Evolutionary conservation across 2,113 vertebrate species (phyloP), one percentile per base, ranked within the genome.

Genomic region (human): DNA sequence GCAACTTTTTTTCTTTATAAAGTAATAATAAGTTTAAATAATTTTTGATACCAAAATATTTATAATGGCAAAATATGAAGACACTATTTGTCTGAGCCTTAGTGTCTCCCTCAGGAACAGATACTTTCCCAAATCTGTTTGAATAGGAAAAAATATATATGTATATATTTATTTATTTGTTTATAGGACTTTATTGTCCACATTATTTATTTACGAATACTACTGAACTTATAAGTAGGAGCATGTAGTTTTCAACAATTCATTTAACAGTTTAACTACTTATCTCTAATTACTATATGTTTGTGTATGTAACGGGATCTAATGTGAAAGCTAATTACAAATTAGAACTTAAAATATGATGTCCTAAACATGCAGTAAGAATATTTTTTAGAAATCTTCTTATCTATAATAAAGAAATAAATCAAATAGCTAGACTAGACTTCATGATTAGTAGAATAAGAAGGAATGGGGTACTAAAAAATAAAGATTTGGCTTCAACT

Each of bases 21-120:
- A 98, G 79, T 98, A 98, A 98, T 96, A 98, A 94, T 96, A 97
- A 95, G 93, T 82, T 97, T 90, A 98, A 94, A n/a, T 98, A 98
- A 78, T 97, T 98, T 88, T 48, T 98, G 96, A 87, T 73, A 96
- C 70, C 27, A 98, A 98, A 98, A 95, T 94, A 98, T 95, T 97
- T 87, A 78, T 82, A 95, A 75, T 66, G 98, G 92, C 73, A 98
- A 97, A 97, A 97, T 97, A 79, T 79, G 25, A 97, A 97, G 94
- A 93, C 91, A 68, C 68, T 68, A 68, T 73, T 66, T 38, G 3
- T 96, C 64, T 92, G n/a, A 84, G 11, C 38, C 2, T 96, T 57
- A 94, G 61, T 38, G 95, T 55, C 97, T 40, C 12, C 20, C 90
- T 84, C 52, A 48, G 70, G 17, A 87, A 84, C 7, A 35, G n/a